Evolutionary conservation across 2,888 invertebrate species (phyloP).

Genomic region (Ochropleura plecta): DNA sequence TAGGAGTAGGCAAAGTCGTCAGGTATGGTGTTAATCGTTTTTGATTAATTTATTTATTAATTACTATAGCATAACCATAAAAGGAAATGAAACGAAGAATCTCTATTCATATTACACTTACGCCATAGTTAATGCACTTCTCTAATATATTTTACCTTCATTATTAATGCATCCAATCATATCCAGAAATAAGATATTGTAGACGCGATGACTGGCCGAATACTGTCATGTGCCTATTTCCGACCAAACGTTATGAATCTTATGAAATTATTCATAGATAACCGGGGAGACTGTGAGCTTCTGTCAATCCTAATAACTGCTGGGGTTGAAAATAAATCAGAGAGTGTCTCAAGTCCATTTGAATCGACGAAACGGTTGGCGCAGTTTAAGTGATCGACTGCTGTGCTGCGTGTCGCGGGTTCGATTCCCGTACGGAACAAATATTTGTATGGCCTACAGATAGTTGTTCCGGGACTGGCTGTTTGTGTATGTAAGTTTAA

Average conservation of each 20-base stretch:
- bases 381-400: too few relatives aligned
- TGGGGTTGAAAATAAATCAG: constrained; percentile 19
- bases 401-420: too few relatives aligned
- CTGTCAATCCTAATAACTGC: constrained; percentile 53
- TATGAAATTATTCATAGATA: constrained; percentile 74
- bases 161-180: constrained; percentile 30
- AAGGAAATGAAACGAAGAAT: neutral
- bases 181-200: constrained; percentile 46
- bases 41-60: too few relatives aligned
- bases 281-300: constrained; percentile 41
- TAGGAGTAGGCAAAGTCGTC: too few relatives aligned
- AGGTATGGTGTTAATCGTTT: too few relatives aligned
- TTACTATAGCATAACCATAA: neutral
- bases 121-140: neutral
- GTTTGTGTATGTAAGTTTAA: too few relatives aligned
- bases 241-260: constrained; percentile 66
- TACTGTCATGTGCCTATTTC: constrained; percentile 61
- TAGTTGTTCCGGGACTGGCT: too few relatives aligned
- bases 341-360: constrained; percentile 9
- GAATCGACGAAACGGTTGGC: neutral
- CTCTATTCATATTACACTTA: neutral
- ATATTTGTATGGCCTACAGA: too few relatives aligned
- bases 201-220: constrained; percentile 3
- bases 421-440: too few relatives aligned
- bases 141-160: neutral